Evolutionary conservation across 2,113 vertebrate species (phyloP), one percentile per base, ranked within the genome.

Genomic region (Lontra canadensis): DNA sequence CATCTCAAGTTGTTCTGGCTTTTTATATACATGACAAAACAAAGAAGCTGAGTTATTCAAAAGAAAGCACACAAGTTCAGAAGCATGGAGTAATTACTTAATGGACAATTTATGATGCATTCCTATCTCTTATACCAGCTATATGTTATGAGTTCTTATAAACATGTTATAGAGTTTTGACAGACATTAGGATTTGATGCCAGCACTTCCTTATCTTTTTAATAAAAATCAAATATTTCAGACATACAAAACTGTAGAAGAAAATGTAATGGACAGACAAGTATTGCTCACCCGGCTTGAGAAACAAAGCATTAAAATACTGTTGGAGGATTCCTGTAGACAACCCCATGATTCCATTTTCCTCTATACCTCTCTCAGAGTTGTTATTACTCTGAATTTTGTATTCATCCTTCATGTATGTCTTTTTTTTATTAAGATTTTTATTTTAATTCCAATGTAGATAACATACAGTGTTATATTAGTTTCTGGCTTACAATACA

Each of bases 141-240:
- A 26, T 82, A 29, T 31, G 3, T 67, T 93, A 47, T 3, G 23
- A 78, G 61, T 84, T 71, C 42, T 88, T 88, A 47, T 3, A 84
- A 55, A 80, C 15, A 31, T 13, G 29, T 90, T 93, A 67, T 93
- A 95, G 49, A 47, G 78, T 63, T 97, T 91, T 79, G 31, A 71
- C 14, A 78, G 83, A 88, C 11, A 36, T 52, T 55, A 67, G 39
- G n/a, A 34, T 23, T 83, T 92, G 36, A 92, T 36, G 47, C 31
- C 78, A 90, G n/a, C 9, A 2, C 36, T 74, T 67, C 47, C 39
- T 89, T 85, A 65, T 89, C 61, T 95, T 93, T 94, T 91, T 44
- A 78, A 96, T 78, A 94, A 82, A 95, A 94, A 69, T 44, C 74
- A 80, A 78, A 15, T 78, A 52, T 49, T 69, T 76, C 49, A 90